A percentile compares a stretch with the other conserved stretches of the same genome.
Evolutionary conservation across 2,888 invertebrate genomes (phyloP).

Genomic region (Phengaris arion): DNA sequence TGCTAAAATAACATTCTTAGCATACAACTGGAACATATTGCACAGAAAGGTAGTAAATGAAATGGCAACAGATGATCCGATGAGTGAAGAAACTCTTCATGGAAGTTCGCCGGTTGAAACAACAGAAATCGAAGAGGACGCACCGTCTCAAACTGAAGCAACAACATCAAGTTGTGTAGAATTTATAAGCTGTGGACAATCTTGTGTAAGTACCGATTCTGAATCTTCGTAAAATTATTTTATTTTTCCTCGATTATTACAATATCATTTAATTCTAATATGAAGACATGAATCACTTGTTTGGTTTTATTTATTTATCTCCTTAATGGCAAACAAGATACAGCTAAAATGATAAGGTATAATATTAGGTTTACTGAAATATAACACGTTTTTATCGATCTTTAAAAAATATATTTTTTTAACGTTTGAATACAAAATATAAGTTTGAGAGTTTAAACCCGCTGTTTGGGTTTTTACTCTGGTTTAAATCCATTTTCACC

Average conservation of each 20-base stretch:
- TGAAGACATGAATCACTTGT: no score
- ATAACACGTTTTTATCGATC: no score
- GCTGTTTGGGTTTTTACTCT: no score
- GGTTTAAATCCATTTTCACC: no score
- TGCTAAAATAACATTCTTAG: slow-evolving; percentile 36
- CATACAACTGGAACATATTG: slow-evolving; percentile 32
- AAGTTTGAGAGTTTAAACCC: no score
- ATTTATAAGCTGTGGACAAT: no score
- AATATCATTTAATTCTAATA: not conserved
- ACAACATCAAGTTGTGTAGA: slow-evolving; percentile 3
- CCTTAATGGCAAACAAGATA: no score
- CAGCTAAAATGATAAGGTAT: no score
- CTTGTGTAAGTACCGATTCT: not conserved
- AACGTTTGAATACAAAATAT: no score
- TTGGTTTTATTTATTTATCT: no score
- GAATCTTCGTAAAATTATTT: not conserved
- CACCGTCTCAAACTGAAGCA: not conserved
- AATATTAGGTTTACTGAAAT: no score
- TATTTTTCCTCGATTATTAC: not conserved
- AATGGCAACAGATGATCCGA: not conserved
- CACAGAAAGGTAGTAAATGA: not conserved
- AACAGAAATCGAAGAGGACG: not conserved
- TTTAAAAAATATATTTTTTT: no score
- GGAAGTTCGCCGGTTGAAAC: not conserved
- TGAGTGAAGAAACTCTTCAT: not conserved